Evolutionary conservation across 2,888 invertebrate genomes (phyloP), one percentile per base, ranked within the genome.

Genomic region (Chaitophorus viminalis): DNA sequence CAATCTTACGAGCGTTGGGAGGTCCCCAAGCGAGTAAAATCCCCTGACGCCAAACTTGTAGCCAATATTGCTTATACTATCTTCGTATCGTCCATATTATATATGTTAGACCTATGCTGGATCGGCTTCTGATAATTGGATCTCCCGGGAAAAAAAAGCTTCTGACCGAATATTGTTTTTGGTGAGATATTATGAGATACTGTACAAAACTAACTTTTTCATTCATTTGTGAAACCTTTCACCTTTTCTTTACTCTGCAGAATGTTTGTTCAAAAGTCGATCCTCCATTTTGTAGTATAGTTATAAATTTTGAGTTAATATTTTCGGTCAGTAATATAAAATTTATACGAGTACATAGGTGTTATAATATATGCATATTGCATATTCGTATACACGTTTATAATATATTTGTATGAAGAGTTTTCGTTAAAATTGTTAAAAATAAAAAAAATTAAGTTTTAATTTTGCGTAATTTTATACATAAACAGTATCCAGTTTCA

Each of bases 1-100:
- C 79, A 87, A 87, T 87, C 87, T 87, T 87, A 87, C 74, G 87
- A 87, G 87, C 87, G 70, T 60, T 81, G 87, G 87, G 87, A 87
- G 60, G 87, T 87, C 87, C 81, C 87, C 79, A 21, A 81, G 87
- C 81, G 79, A 81, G n/a, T 81, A 87, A 79, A 87, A 81, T 81
- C 87, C 87, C 81, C 60, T 75, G 74, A 60, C 81, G 54, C 87
- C 65, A 81, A 87, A 87, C 81, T 81, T 74, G 75, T 75, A 74
- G 87, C 87, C 87, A 87, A 87, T 87, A 81, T 87, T 87, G 81
- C 79, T 87, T 74, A 77, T 85, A 85, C 52, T 81, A 29, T 18
- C 68, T 39, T 46, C 33, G 18, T 31, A 65, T 11, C 33, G 76
- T 77, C 52, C 68, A 46, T 77, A 31, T 21, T n/a, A 77, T 52